A percentile compares a stretch with the other conserved stretches of the same genome.
Evolutionary conservation across 2,113 vertebrate species (phyloP).

Genomic region (Morphnarchus princeps): DNA sequence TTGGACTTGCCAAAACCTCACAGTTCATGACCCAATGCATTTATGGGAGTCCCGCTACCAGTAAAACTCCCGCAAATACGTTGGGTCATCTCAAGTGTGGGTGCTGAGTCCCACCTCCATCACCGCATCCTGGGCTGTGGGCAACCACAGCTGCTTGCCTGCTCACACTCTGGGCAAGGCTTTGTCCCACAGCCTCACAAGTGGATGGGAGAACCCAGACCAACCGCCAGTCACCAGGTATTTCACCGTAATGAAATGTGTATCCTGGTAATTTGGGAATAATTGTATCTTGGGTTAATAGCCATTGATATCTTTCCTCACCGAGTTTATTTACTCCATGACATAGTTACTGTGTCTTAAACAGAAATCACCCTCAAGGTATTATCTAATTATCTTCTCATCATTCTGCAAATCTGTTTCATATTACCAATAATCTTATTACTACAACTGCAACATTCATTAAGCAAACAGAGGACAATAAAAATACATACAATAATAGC

Average conservation of each 20-base stretch:
- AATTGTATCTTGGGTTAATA: background rate
- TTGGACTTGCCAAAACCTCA: background rate
- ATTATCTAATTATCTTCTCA: constrained; percentile 68
- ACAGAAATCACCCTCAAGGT: constrained; percentile 59
- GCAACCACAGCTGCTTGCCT: background rate
- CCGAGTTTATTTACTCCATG: constrained; percentile 21
- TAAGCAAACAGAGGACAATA: constrained; percentile 51
- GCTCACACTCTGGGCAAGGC: background rate
- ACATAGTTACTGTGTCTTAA: constrained; percentile 30
- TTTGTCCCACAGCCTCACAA: background rate
- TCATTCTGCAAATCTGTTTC: constrained; percentile 61
- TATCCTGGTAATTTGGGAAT: background rate
- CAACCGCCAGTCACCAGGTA: background rate
- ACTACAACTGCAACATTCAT: constrained; percentile 57
- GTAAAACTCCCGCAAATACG: background rate
- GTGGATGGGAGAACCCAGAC: background rate
- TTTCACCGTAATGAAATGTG: background rate
- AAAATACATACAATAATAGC: constrained; percentile 45
- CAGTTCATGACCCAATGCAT: accelerated
- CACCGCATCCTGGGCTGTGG: background rate
- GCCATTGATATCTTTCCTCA: background rate
- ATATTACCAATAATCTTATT: constrained; percentile 62
- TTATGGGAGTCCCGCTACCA: background rate
- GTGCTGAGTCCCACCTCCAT: background rate
- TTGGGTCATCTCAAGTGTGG: background rate